A percentile compares a stretch with the other conserved stretches of the same genome.
Evolutionary conservation across 2,113 vertebrate species (phyloP).

Genomic region (Pleuronectes platessa): DNA sequence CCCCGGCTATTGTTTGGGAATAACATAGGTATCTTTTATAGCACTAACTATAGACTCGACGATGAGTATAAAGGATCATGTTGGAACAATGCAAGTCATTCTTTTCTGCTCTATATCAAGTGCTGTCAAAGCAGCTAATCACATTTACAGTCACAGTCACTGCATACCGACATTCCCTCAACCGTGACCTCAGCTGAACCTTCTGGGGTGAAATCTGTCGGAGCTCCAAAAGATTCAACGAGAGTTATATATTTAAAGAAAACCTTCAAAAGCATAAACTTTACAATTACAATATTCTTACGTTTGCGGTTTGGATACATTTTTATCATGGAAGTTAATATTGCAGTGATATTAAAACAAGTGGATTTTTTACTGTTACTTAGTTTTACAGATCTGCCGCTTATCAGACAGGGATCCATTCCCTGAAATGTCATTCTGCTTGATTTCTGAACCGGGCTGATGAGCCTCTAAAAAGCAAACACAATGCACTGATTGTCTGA

Average conservation of each 20-base stretch:
- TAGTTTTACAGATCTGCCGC: too few relatives aligned
- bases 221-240: too few relatives aligned
- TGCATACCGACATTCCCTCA: not conserved
- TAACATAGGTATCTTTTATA: conserved; percentile 8
- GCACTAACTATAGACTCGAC: not conserved
- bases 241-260: too few relatives aligned
- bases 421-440: not conserved
- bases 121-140: not conserved
- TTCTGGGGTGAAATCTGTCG: not conserved
- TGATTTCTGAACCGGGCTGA: conserved; percentile 4
- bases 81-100: not conserved
- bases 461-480: conserved; percentile 7
- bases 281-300: too few relatives aligned
- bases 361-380: too few relatives aligned
- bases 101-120: not conserved
- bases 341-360: too few relatives aligned
- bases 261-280: too few relatives aligned
- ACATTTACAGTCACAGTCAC: not conserved
- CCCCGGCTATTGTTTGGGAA: conserved; percentile 48
- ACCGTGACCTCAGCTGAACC: not conserved
- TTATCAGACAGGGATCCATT: not conserved
- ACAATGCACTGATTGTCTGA: conserved; percentile 28
- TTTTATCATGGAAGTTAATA: too few relatives aligned
- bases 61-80: not conserved
- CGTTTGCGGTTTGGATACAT: too few relatives aligned